Evolutionary conservation across 2,113 vertebrate genomes (phyloP), one percentile per base, ranked within the genome.

Genomic region (Ibidorhyncha struthersii): DNA sequence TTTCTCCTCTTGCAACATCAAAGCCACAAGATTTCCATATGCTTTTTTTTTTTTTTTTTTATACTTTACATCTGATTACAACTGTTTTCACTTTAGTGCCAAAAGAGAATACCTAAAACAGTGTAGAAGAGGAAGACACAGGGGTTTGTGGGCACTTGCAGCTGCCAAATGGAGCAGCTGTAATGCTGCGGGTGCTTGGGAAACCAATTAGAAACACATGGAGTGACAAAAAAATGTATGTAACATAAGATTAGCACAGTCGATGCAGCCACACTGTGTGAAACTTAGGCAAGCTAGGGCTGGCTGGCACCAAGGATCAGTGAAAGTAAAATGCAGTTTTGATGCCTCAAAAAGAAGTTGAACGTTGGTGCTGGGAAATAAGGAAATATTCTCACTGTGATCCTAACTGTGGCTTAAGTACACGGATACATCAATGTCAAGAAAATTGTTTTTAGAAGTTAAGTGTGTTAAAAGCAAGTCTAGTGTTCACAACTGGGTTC

Each of bases 161-260:
- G 58, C 93, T 97, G 96, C 97, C 97, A 98, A 97, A 95, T 43
- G 78, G 87, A 97, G 92, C 96, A 97, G 92, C 95, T 97, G 94
- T 89, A 96, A 93, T 97, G 86, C 91, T 97, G 94, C 4, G 34
- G 77, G 94, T 96, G 85, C 92, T 96, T 97, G 92, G 89, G 81
- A 97, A 97, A 94, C 73, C 89, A 82, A 96, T 97, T 95, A 97
- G 90, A 97, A 97, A 96, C 97, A 97, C 93, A 92, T 88, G 95
- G 95, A 91, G 95, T 89, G 93, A 97, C 93, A 93, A 94, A 96
- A 96, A 93, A 96, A 91, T 59, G 88, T 81, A 92, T 95, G 77
- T 74, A 92, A 96, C 23, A 78, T 92, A 94, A 92, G 94, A 96
- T 95, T 93, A 96, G 63, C 83, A 78, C 82, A 91, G 86, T 74